Percentiles rank a stretch among this genome's conserved stretches.
These are phyloP conservation scores for Pogonocichla stellata DNA, from an alignment of 2,113 vertebrate genomes.

Conservation along the genomic window DNA sequence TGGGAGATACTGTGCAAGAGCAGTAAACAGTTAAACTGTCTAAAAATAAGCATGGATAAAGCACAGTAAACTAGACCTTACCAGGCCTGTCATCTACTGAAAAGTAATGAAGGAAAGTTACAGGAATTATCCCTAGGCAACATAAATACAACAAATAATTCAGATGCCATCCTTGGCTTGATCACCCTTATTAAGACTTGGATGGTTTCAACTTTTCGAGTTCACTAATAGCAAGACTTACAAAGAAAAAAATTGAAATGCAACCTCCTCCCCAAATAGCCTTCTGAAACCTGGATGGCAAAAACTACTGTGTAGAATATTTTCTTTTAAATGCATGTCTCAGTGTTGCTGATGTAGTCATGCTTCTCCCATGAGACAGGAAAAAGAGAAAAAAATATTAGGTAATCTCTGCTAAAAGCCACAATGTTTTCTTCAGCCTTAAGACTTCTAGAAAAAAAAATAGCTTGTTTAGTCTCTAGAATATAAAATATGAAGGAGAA, in stretches of 20 bases:
- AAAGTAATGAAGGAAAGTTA: neutral
- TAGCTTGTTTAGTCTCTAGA: neutral
- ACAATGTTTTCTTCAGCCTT: neutral
- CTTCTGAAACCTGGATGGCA: neutral
- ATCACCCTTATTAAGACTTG: neutral
- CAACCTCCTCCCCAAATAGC: neutral
- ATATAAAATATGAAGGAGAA: neutral
- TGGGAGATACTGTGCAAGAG: neutral
- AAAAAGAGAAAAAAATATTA: neutral
- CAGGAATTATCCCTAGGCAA: neutral
- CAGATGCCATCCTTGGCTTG: neutral
- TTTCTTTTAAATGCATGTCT: neutral
- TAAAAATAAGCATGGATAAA: neutral
- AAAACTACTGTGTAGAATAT: neutral
- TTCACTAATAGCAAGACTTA: neutral
- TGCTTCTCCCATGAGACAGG: neutral
- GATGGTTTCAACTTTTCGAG: neutral
- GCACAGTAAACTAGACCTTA: neutral
- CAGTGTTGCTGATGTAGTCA: neutral
- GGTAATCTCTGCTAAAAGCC: neutral
- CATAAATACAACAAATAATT: slow-evolving; percentile 26
- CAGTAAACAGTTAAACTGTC: neutral
- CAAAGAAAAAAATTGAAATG: neutral
- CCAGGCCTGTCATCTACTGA: neutral
- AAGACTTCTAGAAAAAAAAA: neutral